phyloP scores from a whole-genome alignment of 2,113 vertebrate species.

The Brachypodius melanocephalos region DNA sequence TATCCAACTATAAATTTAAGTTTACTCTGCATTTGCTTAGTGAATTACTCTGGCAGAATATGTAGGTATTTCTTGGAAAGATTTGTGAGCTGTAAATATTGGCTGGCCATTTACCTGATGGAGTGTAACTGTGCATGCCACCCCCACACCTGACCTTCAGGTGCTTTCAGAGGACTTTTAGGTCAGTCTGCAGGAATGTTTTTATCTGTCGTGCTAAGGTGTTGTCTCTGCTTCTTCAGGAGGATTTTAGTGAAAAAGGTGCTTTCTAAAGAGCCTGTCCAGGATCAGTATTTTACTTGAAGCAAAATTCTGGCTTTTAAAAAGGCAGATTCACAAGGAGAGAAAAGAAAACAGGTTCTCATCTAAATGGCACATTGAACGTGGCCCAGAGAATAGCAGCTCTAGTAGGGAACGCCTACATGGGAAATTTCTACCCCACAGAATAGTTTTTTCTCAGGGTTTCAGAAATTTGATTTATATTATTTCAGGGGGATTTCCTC shows the following conservation, averaged over 20 bases:
- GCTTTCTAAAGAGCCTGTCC: neutral
- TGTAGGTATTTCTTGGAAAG: neutral
- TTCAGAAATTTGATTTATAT: slow-evolving; percentile 4
- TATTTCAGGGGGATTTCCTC: slow-evolving; percentile 1
- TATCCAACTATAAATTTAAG: neutral
- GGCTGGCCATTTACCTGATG: neutral
- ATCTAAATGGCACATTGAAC: neutral
- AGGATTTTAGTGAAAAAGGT: neutral
- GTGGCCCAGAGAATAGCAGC: neutral
- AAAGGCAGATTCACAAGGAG: neutral
- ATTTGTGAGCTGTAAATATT: neutral
- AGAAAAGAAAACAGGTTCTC: neutral
- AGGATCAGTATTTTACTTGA: neutral
- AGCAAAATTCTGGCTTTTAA: neutral
- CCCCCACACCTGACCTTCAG: neutral
- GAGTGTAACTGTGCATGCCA: neutral
- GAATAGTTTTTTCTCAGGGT: neutral
- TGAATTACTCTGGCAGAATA: neutral
- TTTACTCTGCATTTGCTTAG: neutral
- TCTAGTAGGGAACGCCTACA: neutral
- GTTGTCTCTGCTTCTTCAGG: neutral
- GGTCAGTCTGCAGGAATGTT: neutral
- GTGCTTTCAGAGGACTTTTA: neutral
- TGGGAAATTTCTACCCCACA: neutral
- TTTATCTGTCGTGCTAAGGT: neutral